Evolutionary conservation across 53 echinoderm and acorn worm species (phyloP).

Genomic region (Temnopleurus reevesii): DNA sequence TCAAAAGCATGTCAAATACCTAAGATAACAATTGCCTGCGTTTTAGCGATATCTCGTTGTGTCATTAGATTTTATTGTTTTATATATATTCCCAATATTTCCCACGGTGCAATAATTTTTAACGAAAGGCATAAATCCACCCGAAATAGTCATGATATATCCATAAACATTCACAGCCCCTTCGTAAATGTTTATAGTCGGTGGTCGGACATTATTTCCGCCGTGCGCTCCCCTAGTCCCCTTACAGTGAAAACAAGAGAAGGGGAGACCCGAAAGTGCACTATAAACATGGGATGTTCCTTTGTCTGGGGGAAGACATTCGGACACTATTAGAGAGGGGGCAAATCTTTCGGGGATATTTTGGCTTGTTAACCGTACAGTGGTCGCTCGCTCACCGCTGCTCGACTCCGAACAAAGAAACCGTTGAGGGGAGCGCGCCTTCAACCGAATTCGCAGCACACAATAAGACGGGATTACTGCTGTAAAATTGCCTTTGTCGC

Average conservation of each 20-base stretch:
- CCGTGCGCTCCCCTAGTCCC: background rate
- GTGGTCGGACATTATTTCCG: slow-evolving; percentile 31
- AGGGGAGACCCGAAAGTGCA: background rate
- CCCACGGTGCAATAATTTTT: slow-evolving; percentile 36
- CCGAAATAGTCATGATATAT: background rate
- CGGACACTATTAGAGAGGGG: slow-evolving; percentile 20
- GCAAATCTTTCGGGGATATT: slow-evolving; percentile 32
- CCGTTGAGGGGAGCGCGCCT: slow-evolving; percentile 37
- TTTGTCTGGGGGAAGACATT: background rate
- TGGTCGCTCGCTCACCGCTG: background rate
- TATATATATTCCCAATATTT: background rate
- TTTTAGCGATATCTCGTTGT: background rate
- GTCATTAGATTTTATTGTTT: no score
- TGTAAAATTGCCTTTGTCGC: slow-evolving; percentile 48
- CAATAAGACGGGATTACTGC: background rate
- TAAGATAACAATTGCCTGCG: background rate
- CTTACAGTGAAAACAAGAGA: background rate
- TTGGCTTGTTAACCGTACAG: slow-evolving; percentile 43
- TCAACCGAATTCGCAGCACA: background rate
- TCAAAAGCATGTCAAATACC: background rate
- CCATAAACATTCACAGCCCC: slow-evolving; percentile 33
- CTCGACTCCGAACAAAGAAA: slow-evolving; percentile 8
- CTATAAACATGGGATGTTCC: slow-evolving; percentile 5
- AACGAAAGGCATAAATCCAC: slow-evolving; percentile 8
- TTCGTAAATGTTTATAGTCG: slow-evolving; percentile 41